These are phyloP conservation scores for Microctonus brassicae DNA, from an alignment of 2,888 invertebrate genomes.

Conservation along the genomic window DNA sequence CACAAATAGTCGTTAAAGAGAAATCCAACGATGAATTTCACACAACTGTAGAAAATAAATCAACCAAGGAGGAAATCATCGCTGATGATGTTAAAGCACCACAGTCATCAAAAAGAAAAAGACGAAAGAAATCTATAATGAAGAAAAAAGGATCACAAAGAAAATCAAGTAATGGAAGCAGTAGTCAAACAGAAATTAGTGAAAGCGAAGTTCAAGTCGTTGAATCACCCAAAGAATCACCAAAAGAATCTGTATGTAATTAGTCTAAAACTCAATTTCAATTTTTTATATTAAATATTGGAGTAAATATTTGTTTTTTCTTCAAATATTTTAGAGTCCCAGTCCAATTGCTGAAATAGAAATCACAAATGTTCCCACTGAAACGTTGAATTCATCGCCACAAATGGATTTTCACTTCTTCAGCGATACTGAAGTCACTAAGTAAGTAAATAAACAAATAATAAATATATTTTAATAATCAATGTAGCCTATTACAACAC, in stretches of 20 bases:
- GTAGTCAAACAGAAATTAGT: conserved; percentile 62
- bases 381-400: conserved; percentile 67
- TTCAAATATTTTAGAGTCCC: conserved; percentile 51
- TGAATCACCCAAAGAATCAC: conserved; percentile 47
- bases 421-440: conserved; percentile 92
- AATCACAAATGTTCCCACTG: conserved; percentile 39
- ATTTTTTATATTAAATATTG: neutral
- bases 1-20: conserved; percentile 54
- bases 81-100: conserved; percentile 73
- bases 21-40: conserved; percentile 63
- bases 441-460: conserved; percentile 52
- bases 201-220: conserved; percentile 50
- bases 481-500: neutral
- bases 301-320: conserved; percentile 42
- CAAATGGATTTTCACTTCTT: conserved; percentile 88
- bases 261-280: no score
- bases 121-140: conserved; percentile 83
- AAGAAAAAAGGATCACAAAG: conserved; percentile 84
- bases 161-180: conserved; percentile 72
- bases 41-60: conserved; percentile 60
- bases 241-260: no score
- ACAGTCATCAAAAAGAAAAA: conserved; percentile 79
- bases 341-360: conserved; percentile 53
- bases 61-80: conserved; percentile 57
- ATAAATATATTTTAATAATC: neutral